phyloP scores from a whole-genome alignment of 2,113 vertebrate genomes.

The Grus americana region DNA sequence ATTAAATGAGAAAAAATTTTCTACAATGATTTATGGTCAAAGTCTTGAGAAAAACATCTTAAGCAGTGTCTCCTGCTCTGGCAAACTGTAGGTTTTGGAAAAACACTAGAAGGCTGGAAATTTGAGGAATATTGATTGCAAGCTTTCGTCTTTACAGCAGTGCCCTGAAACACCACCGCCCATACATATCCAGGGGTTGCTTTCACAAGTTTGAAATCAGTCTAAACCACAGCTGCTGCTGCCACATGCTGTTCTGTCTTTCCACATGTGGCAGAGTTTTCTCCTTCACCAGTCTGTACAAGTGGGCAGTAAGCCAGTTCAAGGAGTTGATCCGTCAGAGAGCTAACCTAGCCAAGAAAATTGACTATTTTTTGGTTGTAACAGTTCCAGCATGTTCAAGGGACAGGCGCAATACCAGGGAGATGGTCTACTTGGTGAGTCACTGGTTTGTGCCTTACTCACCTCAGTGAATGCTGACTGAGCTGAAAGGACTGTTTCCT shows the following conservation, averaged over 20 bases:
- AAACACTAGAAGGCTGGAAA: background rate
- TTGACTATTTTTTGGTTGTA: background rate
- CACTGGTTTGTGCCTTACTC: background rate
- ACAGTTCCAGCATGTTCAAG: fast-evolving
- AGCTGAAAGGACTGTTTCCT: background rate
- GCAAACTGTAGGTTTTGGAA: background rate
- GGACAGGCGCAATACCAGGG: background rate
- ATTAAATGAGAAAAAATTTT: background rate
- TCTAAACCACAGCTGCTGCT: background rate
- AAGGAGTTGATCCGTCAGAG: background rate
- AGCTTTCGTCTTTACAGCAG: background rate
- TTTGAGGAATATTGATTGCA: background rate
- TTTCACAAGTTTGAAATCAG: background rate
- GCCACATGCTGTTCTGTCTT: background rate
- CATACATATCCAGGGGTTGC: background rate
- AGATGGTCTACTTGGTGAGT: background rate
- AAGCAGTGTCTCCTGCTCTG: background rate
- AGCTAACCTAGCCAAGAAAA: background rate
- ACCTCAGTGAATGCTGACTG: background rate
- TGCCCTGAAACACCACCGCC: background rate
- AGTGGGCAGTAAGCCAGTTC: background rate
- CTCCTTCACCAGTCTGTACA: background rate
- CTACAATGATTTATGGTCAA: background rate
- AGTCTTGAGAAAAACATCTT: background rate
- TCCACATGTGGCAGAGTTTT: background rate